These are phyloP conservation scores for Peromyscus attwateri DNA, from an alignment of 2,797 vertebrate genomes.

Conservation along the genomic window DNA sequence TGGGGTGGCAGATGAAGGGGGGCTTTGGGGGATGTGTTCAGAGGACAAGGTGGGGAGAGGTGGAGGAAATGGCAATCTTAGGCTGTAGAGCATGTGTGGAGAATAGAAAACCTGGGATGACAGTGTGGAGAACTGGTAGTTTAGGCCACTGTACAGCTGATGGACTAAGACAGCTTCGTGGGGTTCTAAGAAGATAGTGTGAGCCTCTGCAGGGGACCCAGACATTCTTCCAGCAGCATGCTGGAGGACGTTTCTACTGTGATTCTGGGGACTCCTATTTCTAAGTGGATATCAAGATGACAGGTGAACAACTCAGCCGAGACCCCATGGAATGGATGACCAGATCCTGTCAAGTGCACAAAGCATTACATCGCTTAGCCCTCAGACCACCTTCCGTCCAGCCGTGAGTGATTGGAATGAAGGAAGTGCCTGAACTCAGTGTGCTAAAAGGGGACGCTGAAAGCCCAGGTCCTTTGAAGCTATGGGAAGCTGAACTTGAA, in stretches of 20 bases:
- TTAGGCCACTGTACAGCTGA: background rate
- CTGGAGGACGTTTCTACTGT: background rate
- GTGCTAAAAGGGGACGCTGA: background rate
- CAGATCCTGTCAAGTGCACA: background rate
- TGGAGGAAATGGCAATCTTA: accelerated
- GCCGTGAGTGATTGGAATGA: background rate
- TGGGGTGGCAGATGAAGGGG: too few species aligned
- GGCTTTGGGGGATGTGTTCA: background rate
- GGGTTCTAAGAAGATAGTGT: too few species aligned
- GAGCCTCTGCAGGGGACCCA: background rate
- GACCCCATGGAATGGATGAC: background rate
- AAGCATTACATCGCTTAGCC: background rate
- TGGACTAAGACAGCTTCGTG: background rate
- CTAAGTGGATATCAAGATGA: background rate
- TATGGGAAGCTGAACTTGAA: slow-evolving; percentile 45
- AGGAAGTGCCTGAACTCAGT: background rate
- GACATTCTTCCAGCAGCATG: background rate
- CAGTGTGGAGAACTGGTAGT: background rate
- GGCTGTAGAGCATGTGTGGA: background rate
- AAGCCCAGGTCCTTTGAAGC: background rate
- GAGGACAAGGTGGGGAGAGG: too few species aligned
- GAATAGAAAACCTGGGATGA: background rate
- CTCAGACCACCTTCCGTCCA: background rate
- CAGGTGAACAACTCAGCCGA: background rate
- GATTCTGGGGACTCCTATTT: background rate